A percentile compares a stretch with the other conserved stretches of the same genome.
phyloP scores from a whole-genome alignment of 37 sponge, comb jelly and placozoan genomes.

The Axinella damicornis region DNA sequence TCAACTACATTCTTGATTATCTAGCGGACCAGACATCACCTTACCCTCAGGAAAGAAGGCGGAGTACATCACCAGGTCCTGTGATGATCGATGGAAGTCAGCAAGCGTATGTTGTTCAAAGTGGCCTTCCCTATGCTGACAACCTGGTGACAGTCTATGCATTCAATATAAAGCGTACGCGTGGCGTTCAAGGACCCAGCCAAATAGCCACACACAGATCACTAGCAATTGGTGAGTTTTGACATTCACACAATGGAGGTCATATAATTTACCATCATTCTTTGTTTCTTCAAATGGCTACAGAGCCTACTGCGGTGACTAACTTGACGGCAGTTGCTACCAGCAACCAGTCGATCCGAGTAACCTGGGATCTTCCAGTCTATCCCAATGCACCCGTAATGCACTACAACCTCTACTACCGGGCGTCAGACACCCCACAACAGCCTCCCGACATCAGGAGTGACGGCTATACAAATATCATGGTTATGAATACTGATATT shows the following conservation, averaged over 20 bases:
- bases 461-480: neutral
- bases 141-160: slow-evolving; percentile 34
- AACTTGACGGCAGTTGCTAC: slow-evolving; percentile 11
- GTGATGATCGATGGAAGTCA: neutral
- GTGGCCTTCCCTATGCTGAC: slow-evolving; percentile 34
- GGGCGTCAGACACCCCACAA: slow-evolving; percentile 7
- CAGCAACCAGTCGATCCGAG: slow-evolving; percentile 3
- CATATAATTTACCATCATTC: too few species aligned
- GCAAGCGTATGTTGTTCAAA: slow-evolving; percentile 1
- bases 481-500: neutral
- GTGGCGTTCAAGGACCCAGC: neutral
- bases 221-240: slow-evolving; percentile 26
- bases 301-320: slow-evolving; percentile 36
- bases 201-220: neutral
- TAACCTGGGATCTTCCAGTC: slow-evolving; percentile 41
- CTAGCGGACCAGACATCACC: slow-evolving; percentile 2
- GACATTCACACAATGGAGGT: too few species aligned
- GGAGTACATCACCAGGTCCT: neutral
- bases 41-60: neutral
- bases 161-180: slow-evolving; percentile 34
- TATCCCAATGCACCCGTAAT: slow-evolving; percentile 48
- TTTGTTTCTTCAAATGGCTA: neutral
- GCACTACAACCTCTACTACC: slow-evolving; percentile 23
- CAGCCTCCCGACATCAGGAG: neutral
- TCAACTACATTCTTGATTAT: slow-evolving; percentile 1